Evolutionary conservation across 2,888 invertebrate species (phyloP), one percentile per base, ranked within the genome.

Genomic region (Xestia c-nigrum): DNA sequence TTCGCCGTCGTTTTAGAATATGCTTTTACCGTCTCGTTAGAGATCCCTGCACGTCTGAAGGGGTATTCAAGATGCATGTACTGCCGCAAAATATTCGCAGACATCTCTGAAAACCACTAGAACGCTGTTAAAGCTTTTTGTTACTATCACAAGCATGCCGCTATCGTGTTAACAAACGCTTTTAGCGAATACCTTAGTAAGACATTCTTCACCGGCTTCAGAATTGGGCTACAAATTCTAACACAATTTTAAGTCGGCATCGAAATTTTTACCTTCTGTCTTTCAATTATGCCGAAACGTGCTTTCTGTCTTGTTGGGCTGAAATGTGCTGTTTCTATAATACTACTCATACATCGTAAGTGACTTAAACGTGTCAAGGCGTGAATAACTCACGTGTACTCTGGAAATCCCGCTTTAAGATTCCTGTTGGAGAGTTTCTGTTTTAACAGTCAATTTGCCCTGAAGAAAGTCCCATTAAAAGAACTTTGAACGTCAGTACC

Each of bases 251-350:
- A 80, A 90, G 78, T 86, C 80, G 24, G 47, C 71, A 77, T 85
- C 57, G 73, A 69, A 38, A 78, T 85, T 87, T 86, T 84, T 90
- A 89, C 85, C 90, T 92, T 90, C 85, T 89, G 87, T 88, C 89
- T 92, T 91, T 92, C 92, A 92, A 93, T 93, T 92, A 93, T 91
- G 88, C 84, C 78, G 86, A 90, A 91, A 92, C 92, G 89, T 91
- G 93, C 70, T 90, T 90, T 89, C 79, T 82, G 84, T 80, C 89
- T 80, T 83, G 80, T 85, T 80, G 80, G 50, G 83, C 83, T 85
- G 86, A 91, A 93, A 94, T 94, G 93, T 93, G 92, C 91, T 93
- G 93, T 93, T 92, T 94, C 91, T 90, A 91, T 93, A 93, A 94
- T 94, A 88, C 83, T 90, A 87, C 90, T 91, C 91, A 91, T 92